Percentiles rank a stretch among this genome's conserved stretches.
Evolutionary conservation across 2,888 invertebrate species (phyloP).

Genomic region (Xestoiulus laeticollis): DNA sequence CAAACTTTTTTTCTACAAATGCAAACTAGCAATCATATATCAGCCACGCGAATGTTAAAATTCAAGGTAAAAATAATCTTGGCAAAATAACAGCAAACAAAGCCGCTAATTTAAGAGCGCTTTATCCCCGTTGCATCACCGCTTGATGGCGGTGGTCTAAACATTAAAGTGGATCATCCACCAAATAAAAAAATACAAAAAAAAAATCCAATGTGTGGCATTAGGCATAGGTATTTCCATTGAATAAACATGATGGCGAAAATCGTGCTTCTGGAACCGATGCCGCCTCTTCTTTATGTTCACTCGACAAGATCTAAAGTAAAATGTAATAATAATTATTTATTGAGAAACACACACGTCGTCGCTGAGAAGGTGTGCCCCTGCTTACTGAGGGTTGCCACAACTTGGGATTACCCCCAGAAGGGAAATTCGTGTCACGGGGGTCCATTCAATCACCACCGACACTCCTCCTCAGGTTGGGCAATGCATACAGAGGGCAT

Average conservation of each 20-base stretch:
- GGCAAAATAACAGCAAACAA: constrained; percentile 24
- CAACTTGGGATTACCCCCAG: neutral
- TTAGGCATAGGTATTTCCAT: neutral
- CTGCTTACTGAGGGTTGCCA: neutral
- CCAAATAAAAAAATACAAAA: neutral
- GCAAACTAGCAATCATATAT: neutral
- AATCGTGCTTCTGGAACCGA: neutral
- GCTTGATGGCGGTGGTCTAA: neutral
- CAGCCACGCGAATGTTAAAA: neutral
- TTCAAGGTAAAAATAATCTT: neutral
- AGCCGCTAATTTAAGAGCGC: constrained; percentile 32
- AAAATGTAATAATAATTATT: constrained; percentile 33
- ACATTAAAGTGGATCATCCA: constrained; percentile 16
- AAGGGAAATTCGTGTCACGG: neutral
- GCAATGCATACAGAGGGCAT: neutral
- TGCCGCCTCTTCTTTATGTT: neutral
- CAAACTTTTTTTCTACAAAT: neutral
- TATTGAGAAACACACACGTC: constrained; percentile 25
- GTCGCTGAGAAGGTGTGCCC: neutral
- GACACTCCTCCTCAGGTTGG: neutral
- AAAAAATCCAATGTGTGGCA: neutral
- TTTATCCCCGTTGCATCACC: constrained; percentile 19
- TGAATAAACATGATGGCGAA: neutral
- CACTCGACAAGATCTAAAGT: constrained; percentile 2
- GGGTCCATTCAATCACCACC: constrained; percentile 8